Percentiles rank a stretch among this genome's conserved stretches.
Conservation (phyloP, 64 coral and sea anemone genomes). For the Orbicella faveolata region DNA sequence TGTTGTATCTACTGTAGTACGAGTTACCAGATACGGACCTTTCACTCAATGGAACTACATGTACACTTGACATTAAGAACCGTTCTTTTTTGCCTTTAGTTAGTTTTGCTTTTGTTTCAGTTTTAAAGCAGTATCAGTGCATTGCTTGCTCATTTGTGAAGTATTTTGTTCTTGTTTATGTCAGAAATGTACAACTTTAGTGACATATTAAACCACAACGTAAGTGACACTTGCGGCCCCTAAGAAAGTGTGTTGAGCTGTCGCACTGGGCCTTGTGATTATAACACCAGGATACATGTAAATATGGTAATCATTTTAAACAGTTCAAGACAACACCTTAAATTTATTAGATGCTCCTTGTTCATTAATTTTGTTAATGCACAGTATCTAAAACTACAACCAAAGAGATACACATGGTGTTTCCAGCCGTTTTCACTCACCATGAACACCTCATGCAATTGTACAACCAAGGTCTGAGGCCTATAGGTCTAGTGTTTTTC, state of each 20-base stretch:
- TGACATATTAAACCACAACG: background rate
- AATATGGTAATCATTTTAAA: no score
- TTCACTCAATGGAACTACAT: conserved; percentile 5
- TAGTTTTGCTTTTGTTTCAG: conserved; percentile 3
- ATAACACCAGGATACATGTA: no score
- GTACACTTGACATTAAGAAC: background rate
- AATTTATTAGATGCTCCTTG: no score
- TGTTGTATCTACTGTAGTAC: conserved; percentile 5
- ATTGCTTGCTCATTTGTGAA: background rate
- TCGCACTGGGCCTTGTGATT: background rate
- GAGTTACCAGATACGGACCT: conserved; percentile 17
- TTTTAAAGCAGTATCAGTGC: background rate
- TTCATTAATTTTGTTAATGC: no score
- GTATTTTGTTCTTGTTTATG: conserved; percentile 2
- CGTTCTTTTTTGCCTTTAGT: background rate
- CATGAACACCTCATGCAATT: background rate
- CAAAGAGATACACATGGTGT: no score
- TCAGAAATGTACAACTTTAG: background rate
- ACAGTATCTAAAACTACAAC: no score
- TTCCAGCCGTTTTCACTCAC: background rate
- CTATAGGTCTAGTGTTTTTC: background rate
- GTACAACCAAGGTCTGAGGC: background rate
- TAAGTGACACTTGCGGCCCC: background rate
- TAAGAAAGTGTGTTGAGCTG: conserved; percentile 6
- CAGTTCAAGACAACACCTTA: no score